phyloP scores from a whole-genome alignment of 2,797 vertebrate genomes.

The Argya squamiceps region DNA sequence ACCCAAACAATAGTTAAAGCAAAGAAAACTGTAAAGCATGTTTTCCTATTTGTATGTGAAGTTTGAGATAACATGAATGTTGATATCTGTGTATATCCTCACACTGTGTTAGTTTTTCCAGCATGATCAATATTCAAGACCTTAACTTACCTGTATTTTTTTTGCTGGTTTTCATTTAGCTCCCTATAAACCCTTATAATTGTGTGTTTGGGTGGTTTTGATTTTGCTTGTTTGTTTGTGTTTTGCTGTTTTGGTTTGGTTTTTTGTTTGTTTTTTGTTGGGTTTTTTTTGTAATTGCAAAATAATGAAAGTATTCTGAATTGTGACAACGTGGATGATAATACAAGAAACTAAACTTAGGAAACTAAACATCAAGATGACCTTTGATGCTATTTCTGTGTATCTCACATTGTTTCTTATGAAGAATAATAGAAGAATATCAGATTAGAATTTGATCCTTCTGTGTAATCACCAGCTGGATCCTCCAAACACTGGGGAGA shows the following conservation, averaged over 20 bases:
- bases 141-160: not conserved
- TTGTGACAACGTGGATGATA: not conserved
- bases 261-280: not conserved
- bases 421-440: not conserved
- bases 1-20: not conserved
- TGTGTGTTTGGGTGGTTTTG: not conserved
- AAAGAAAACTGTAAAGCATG: not conserved
- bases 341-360: not conserved
- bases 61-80: not conserved
- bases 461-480: not conserved
- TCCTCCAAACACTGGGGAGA: not conserved
- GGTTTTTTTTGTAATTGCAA: not conserved
- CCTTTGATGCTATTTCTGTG: not conserved
- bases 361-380: not conserved
- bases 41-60: not conserved
- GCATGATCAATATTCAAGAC: not conserved
- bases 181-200: not conserved
- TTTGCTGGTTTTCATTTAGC: not conserved
- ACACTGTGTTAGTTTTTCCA: not conserved
- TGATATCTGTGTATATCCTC: not conserved
- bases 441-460: conserved; percentile 8
- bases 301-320: not conserved
- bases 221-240: not conserved
- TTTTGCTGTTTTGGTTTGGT: not conserved
- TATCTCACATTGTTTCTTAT: not conserved